A percentile compares a stretch with the other conserved stretches of the same genome.
Conservation (phyloP, 2,888 invertebrate genomes). For the Leucoma salicis region DNA sequence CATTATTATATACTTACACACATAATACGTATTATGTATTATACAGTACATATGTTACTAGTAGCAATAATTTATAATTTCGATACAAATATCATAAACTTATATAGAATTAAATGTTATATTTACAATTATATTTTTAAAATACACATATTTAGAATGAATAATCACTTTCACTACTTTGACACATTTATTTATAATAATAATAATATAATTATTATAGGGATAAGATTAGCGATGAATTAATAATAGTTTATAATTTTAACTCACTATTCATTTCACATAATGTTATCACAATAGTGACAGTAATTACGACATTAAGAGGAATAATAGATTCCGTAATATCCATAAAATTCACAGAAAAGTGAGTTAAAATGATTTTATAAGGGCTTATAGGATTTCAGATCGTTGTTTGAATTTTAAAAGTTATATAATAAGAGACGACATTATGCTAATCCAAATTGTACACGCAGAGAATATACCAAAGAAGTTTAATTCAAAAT, state of each 20-base stretch:
- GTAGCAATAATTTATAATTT: conserved; percentile 39
- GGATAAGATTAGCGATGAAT: conserved; percentile 27
- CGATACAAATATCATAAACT: conserved; percentile 61
- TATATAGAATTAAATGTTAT: conserved; percentile 56
- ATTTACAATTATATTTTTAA: conserved; percentile 62
- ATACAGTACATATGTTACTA: conserved; percentile 43
- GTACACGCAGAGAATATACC: background rate
- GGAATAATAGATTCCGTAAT: conserved; percentile 40
- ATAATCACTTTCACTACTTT: conserved; percentile 47
- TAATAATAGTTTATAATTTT: conserved; percentile 33
- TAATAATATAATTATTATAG: conserved; percentile 24
- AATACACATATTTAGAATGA: conserved; percentile 65
- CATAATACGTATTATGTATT: conserved; percentile 45
- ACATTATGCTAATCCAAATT: background rate
- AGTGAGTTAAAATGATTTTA: conserved; percentile 42
- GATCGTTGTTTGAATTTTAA: conserved; percentile 48
- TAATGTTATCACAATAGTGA: conserved; percentile 51
- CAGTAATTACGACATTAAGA: conserved; percentile 42
- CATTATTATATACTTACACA: conserved; percentile 37
- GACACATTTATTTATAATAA: conserved; percentile 47
- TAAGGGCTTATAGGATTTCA: conserved; percentile 29
- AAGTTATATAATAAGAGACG: conserved; percentile 15
- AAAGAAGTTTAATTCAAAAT: conserved; percentile 12
- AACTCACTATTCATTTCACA: conserved; percentile 38
- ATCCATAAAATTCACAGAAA: conserved; percentile 29